Percentiles rank a stretch among this genome's conserved stretches.
Conservation (phyloP, 2,888 invertebrate species). For the Platerodrilus igneus region DNA sequence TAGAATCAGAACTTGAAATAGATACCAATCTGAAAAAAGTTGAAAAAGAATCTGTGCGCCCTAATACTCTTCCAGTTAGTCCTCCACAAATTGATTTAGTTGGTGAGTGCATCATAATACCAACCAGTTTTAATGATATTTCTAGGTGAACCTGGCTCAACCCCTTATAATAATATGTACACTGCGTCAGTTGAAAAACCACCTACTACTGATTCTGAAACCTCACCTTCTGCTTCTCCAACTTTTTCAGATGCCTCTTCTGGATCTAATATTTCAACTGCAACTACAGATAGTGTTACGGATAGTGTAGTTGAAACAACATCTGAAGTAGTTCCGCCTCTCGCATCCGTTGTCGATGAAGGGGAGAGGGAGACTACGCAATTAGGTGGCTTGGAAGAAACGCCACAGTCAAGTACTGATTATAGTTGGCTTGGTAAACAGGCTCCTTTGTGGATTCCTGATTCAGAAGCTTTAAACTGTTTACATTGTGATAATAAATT, state of each 20-base stretch:
- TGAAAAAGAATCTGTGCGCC: constrained; percentile 4
- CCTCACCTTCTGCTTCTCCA: constrained; percentile 39
- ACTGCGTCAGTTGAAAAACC: constrained; percentile 25
- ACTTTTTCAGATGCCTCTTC: constrained; percentile 37
- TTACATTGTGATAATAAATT: constrained; percentile 79
- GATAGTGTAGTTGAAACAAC: neutral
- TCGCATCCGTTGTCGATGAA: too few species aligned
- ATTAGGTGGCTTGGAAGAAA: too few species aligned
- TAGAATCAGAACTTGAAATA: constrained; percentile 37
- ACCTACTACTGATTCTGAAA: constrained; percentile 27
- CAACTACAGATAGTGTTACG: constrained; percentile 25
- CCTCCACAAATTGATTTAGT: constrained; percentile 13
- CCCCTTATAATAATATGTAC: constrained; percentile 47
- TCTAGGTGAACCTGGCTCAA: constrained; percentile 45
- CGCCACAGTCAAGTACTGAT: too few species aligned
- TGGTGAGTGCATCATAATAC: constrained; percentile 5
- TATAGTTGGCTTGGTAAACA: constrained; percentile 60
- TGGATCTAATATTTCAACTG: constrained; percentile 28
- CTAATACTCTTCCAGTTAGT: constrained; percentile 12
- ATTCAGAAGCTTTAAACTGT: constrained; percentile 73
- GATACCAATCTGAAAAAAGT: neutral
- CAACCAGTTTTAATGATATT: neutral
- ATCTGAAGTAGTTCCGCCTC: neutral
- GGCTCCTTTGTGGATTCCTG: constrained; percentile 84
- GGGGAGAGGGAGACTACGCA: too few species aligned